Base-by-base conservation (phyloP, 2,797 vertebrate species). In the Xenentodon cancila region DNA sequence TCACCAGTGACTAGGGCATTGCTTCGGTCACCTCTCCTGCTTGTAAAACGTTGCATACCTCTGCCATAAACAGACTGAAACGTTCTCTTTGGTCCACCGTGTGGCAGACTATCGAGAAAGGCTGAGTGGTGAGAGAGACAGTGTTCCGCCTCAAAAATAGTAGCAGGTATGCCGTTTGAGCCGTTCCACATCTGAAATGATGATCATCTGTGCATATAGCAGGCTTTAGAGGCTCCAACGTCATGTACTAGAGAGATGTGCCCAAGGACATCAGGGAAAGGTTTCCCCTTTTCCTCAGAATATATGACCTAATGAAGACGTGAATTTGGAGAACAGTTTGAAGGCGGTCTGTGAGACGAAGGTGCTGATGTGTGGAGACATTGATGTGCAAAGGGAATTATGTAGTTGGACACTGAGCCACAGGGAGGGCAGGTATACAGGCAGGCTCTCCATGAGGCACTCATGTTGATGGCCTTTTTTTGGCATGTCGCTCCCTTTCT, bases 321-420 rank as follows among this genome's bases (percentile, higher is more conserved):
- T 53, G n/a, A 62, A 60, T 25, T 50, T 44, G 17, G 48, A 57
- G 60, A 81, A 79, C 63, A 63, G 67, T 76, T 72, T 64, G 68
- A 60, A 56, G 51, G n/a, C 18, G 1, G 27, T 46, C 44, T 52
- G 59, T 1, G 19, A 72, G 68, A 79, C 59, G 58, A 43, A 73
- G 51, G 68, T 60, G 54, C 60, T 60, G 68, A 86, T 88, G 80
- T 68, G 71, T 80, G 32, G 57, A 74, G 80, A 81, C 67, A 47
- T 47, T 82, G 86, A 91, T 81, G 72, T 73, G 77, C 79, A 59
- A 61, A 80, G 64, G 75, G 43, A 75, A 67, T 82, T 59, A 87
- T 84, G 77, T 60, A 64, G 76, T 82, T 32, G 12, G 84, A 87
- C 84, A 77, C 72, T 71, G 69, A 76, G 76, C 71, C 67, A 59